These are phyloP conservation scores for Limanda limanda DNA, from an alignment of 2,113 vertebrate genomes.

Conservation along the genomic window DNA sequence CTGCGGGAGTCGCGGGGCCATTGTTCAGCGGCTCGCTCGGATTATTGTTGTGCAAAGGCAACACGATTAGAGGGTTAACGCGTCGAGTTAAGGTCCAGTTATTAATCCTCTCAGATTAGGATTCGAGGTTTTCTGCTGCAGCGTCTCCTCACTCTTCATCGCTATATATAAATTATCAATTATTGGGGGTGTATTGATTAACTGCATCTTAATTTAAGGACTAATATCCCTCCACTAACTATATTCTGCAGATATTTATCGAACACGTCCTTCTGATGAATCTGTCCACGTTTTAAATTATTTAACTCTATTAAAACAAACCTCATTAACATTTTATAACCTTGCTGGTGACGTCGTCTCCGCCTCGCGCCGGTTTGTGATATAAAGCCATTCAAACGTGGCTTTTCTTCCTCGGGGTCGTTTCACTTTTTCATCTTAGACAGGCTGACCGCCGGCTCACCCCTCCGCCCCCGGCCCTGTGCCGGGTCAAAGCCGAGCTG, in stretches of 20 bases:
- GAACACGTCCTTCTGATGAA: too few species aligned
- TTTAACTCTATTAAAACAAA: too few species aligned
- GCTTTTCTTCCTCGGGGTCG: slow-evolving; percentile 78
- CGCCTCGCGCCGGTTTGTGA: not conserved
- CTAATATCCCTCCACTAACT: not conserved
- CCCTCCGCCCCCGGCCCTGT: slow-evolving; percentile 75
- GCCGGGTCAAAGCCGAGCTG: slow-evolving; percentile 81
- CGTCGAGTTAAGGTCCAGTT: too few species aligned
- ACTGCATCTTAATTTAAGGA: not conserved
- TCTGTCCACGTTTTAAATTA: too few species aligned
- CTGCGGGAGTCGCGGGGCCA: slow-evolving; percentile 68
- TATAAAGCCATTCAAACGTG: slow-evolving; percentile 72
- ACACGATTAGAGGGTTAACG: slow-evolving; percentile 4
- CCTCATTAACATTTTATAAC: too few species aligned
- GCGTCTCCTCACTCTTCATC: too few species aligned
- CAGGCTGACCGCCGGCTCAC: slow-evolving; percentile 81
- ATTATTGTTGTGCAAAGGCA: slow-evolving; percentile 52
- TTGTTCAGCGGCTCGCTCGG: slow-evolving; percentile 45
- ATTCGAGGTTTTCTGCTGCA: not conserved
- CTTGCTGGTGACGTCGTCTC: too few species aligned
- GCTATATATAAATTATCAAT: not conserved
- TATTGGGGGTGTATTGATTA: slow-evolving; percentile 27
- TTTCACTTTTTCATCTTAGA: slow-evolving; percentile 85
- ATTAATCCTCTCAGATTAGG: not conserved
- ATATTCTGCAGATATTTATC: not conserved